phyloP scores from a whole-genome alignment of 2,888 invertebrate species.

The Hybos culiciformis region DNA sequence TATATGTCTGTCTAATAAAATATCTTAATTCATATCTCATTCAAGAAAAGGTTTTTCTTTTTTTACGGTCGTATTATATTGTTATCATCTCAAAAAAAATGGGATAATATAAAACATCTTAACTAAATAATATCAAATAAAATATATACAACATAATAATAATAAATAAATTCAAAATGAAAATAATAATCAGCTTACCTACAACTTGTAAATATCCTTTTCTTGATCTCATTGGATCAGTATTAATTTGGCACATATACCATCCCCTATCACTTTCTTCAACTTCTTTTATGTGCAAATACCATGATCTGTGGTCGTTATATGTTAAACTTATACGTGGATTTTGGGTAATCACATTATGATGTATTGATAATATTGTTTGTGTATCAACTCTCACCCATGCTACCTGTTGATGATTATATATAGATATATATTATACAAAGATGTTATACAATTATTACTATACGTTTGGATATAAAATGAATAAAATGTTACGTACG shows the following conservation, averaged over 20 bases:
- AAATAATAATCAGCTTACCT: too few relatives aligned
- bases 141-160: too few relatives aligned
- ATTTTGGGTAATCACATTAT: slow-evolving; percentile 83
- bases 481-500: too few relatives aligned
- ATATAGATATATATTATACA: too few relatives aligned
- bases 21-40: too few relatives aligned
- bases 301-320: slow-evolving; percentile 86
- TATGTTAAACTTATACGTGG: slow-evolving; percentile 73
- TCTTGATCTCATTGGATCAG: slow-evolving; percentile 83
- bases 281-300: slow-evolving; percentile 75
- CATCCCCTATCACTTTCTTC: slow-evolving; percentile 80
- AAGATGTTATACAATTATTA: too few relatives aligned
- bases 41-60: too few relatives aligned
- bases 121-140: too few relatives aligned
- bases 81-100: neutral
- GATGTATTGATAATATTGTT: slow-evolving; percentile 82
- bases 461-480: neutral
- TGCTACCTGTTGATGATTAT: slow-evolving; percentile 61
- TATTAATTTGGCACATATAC: slow-evolving; percentile 89
- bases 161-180: too few relatives aligned
- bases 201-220: slow-evolving; percentile 85
- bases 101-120: neutral
- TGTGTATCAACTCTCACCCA: slow-evolving; percentile 90
- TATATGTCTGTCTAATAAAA: too few relatives aligned
- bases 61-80: too few relatives aligned